These are phyloP conservation scores for Cephus pulcher DNA, from an alignment of 2,888 invertebrate genomes.

Conservation along the genomic window DNA sequence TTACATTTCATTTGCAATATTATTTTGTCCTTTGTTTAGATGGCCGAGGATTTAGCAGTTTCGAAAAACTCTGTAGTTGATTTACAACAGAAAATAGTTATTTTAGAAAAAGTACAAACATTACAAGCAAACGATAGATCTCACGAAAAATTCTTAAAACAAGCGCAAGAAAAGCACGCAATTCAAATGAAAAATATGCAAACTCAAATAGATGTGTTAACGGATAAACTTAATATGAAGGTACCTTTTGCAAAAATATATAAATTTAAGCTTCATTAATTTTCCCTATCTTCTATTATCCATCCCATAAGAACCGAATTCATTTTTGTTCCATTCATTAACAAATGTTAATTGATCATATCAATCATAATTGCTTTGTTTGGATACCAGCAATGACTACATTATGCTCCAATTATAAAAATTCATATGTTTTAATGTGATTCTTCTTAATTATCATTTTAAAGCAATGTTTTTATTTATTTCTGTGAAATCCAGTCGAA, in stretches of 20 bases:
- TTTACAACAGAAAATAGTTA: constrained; percentile 55
- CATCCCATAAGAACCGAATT: background rate
- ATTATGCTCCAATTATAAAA: constrained; percentile 45
- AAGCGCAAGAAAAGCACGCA: constrained; percentile 67
- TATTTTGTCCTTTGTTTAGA: constrained; percentile 34
- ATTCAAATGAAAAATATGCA: constrained; percentile 68
- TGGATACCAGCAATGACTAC: constrained; percentile 41
- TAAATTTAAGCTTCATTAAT: background rate
- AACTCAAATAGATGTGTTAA: constrained; percentile 66
- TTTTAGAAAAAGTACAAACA: constrained; percentile 54
- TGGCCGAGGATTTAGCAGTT: constrained; percentile 51
- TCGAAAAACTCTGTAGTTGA: constrained; percentile 52
- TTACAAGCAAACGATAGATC: constrained; percentile 54
- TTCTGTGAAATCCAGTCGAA: background rate
- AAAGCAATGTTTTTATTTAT: background rate
- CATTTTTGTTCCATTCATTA: background rate
- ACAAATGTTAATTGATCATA: constrained; percentile 18
- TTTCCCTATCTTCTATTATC: background rate
- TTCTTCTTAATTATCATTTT: background rate
- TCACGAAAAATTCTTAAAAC: constrained; percentile 64
- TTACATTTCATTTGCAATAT: constrained; percentile 8
- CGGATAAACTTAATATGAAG: constrained; percentile 61
- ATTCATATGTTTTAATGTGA: constrained; percentile 13
- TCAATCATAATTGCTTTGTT: constrained; percentile 42
- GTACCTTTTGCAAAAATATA: constrained; percentile 32